phyloP scores from a whole-genome alignment of 2,888 invertebrate species.

The Panzeria rudis region DNA sequence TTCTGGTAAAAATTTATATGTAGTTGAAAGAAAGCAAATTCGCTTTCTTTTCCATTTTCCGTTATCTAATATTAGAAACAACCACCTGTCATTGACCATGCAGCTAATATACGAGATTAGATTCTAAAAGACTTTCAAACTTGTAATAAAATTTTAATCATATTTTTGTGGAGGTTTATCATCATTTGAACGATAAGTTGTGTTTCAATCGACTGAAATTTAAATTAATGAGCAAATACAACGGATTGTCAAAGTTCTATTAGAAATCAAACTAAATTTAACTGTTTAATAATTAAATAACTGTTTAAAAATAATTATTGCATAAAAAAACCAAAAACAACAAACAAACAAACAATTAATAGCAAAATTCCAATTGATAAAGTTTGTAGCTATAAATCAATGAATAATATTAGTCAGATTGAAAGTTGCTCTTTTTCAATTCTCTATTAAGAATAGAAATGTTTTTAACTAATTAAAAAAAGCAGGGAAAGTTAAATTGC shows the following conservation, averaged over 20 bases:
- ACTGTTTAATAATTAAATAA: constrained; percentile 29
- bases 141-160: not conserved
- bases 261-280: not conserved
- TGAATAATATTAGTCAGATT: not conserved
- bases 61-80: not conserved
- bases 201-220: not conserved
- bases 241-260: not conserved
- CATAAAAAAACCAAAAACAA: not conserved
- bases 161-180: not conserved
- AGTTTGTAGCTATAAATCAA: not conserved
- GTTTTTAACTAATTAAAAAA: too few relatives aligned
- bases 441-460: too few relatives aligned
- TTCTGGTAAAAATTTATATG: too few relatives aligned
- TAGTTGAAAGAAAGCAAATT: too few relatives aligned
- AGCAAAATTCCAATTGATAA: not conserved
- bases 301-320: constrained; percentile 53
- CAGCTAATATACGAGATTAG: not conserved
- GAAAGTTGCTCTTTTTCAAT: not conserved
- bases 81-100: not conserved
- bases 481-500: too few relatives aligned
- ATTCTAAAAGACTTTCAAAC: not conserved
- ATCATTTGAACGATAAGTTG: constrained; percentile 1
- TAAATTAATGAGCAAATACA: not conserved
- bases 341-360: not conserved
- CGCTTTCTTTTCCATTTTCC: not conserved